These are phyloP conservation scores for Eupithecia subfuscata DNA, from an alignment of 2,888 invertebrate species.

Conservation along the genomic window DNA sequence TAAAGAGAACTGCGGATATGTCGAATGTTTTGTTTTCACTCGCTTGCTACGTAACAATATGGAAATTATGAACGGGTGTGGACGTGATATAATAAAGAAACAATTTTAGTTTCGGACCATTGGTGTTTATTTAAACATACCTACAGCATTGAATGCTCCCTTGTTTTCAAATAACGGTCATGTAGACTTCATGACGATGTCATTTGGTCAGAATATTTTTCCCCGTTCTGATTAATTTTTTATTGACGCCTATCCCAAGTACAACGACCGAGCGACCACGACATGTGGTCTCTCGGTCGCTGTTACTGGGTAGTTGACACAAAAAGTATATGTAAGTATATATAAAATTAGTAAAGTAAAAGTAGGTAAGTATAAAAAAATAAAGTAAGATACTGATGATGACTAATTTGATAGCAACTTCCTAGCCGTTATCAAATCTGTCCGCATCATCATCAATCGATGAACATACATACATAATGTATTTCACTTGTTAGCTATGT, in stretches of 20 bases:
- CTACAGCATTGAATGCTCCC: not conserved
- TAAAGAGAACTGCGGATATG: constrained; percentile 51
- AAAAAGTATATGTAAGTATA: too few species aligned
- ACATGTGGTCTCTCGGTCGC: not conserved
- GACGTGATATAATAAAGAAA: constrained; percentile 2
- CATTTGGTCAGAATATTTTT: not conserved
- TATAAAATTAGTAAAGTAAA: too few species aligned
- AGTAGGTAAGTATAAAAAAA: too few species aligned
- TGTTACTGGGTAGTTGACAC: not conserved
- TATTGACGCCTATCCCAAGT: not conserved
- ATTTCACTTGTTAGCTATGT: too few species aligned
- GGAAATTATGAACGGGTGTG: constrained; percentile 51
- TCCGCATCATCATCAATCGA: not conserved
- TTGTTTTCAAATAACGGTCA: not conserved
- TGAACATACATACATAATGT: too few species aligned
- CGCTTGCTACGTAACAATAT: constrained; percentile 60
- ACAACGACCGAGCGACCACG: not conserved
- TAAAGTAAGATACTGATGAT: not conserved
- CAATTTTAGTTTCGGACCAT: not conserved
- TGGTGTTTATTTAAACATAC: not conserved
- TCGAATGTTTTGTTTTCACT: constrained; percentile 65
- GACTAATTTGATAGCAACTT: not conserved
- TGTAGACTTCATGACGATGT: not conserved
- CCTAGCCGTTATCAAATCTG: not conserved
- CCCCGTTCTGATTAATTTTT: not conserved